Base-by-base conservation (phyloP, 2,888 invertebrate genomes). In the Drosophila mimica region DNA sequence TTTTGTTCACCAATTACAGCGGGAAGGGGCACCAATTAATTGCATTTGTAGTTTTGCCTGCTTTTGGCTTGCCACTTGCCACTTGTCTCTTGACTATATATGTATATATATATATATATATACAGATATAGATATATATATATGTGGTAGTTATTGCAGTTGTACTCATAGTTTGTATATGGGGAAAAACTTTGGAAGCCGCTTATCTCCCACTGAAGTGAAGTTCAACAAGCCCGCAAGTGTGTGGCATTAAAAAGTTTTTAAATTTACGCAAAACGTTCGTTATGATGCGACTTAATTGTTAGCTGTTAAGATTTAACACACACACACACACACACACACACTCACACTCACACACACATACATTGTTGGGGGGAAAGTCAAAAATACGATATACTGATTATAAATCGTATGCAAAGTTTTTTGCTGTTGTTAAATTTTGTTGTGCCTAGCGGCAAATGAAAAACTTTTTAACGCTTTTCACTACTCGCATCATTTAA, bases 141-240 rank as follows among this genome's bases (percentile, higher is more conserved):
- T 54, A n/a, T 38, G 13, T 76, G 87, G 57, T 62, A 87, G 89
- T 87, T 87, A 79, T 80, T 69, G 83, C 68, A 77, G 83, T 82
- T 84, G 82, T 82, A 75, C 74, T 74, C 70, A 70, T 75, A 78
- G 76, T 70, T 75, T 88, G 76, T 88, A 71, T 83, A 81, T 85
- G 89, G 79, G 49, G 49, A 74, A 83, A 88, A 85, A 88, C 60
- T 87, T 85, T 86, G 72, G 57, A 71, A 79, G 84, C 89, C 87
- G 85, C 85, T 85, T 85, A 85, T 85, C 85, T 77, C 67, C 60
- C 75, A 89, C 69, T 79, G 74, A 69, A 83, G 70, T 56, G 79
- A 83, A 85, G 87, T 85, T 88, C 57, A 76, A 87, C 87, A 85
- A 82, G 89, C 85, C 85, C 85, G 87, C 85, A 85, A 85, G 85